Evolutionary conservation across 2,888 invertebrate genomes (phyloP), one percentile per base, ranked within the genome.

Genomic region (Torymus texanus): DNA sequence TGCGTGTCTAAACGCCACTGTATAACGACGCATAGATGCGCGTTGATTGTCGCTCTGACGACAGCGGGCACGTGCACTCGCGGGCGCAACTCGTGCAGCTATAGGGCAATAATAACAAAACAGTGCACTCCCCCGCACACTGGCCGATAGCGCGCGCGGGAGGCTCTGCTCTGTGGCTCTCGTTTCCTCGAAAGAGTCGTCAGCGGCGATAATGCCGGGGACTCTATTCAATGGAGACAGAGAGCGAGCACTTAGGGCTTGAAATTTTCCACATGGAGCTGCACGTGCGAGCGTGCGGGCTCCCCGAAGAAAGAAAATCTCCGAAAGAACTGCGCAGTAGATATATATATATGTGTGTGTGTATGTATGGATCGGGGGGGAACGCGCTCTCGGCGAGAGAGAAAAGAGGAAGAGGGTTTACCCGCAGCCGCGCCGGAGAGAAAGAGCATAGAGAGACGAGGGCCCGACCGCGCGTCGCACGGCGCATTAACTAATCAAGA

Each of bases 261-360:
- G 63, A 65, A 65, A 73, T 73, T 73, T 73, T 73, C 73, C 73
- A 73, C 56, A 18, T 14, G 63, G 8, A 14, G 41, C 18, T 55
- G 13, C 21, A 21, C 21, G 21, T 21, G 21, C 2, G 53, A 10
- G 5, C 21, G 11, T 29, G 58, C 10, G 4, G 41, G 5, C 21
- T 21, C 21, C 21, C 21, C 8, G 41, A 41, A 41, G 41, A 41
- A 41, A 41, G 41, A 41, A 41, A 41, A 41, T 41, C 29, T 29
- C 41, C 41, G 41, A 41, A 41, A 41, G 41, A 41, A 41, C 41
- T 41, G 41, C 41, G 41, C 41, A 41, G 41, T 41, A 8, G 41
- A 41, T 41, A 41, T 41, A 8, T 8, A 8, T 41, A 8, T 41
- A 41, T 8, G 8, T 8, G 41, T 8, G 41, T 8, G 41, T 8